Base-by-base conservation (phyloP, 2,113 vertebrate genomes). In the Oceanodroma tethys region DNA sequence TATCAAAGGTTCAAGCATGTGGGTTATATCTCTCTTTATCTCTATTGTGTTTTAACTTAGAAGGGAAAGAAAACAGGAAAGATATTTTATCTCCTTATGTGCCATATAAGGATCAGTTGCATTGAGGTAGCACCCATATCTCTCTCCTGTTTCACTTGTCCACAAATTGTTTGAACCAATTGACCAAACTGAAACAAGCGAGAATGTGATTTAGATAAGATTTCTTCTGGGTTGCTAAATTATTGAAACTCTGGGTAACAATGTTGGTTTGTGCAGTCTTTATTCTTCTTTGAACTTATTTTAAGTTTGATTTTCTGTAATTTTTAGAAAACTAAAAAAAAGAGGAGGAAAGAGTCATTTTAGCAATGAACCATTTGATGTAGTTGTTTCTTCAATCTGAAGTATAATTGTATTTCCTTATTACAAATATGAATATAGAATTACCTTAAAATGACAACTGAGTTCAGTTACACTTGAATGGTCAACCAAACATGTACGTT, bases 71-170 rank as follows among this genome's bases (percentile, higher is more conserved):
- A 96, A 95, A 95, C 94, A 92, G 38, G 59, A 90, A 75, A 93
- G 90, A 97, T 97, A 97, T 81, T 94, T 94, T 95, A 96, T 96
- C 94, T 90, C 53, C 20, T 81, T 67, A 68, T 94, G 88, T 95
- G 86, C 63, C 34, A 34, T 76, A 47, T 66, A 92, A 84, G 50
- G 25, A 96, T 88, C 83, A 63, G 81, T 59, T 79, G 48, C n/a
- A 84, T 30, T 93, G 63, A 86, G 30, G 63, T 63, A 88, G 58
- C 36, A 62, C 42, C 59, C 65, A 18, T 93, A 93, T 96, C 88
- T 88, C 38, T 93, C 53, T 88, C 11, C 13, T 62, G 18, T 40
- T 86, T 88, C 86, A 62, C 72, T 84, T 71, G 63, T 91, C 83
- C 63, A 42, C 42, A 81, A 66, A 88, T 72, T 82, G 56, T 67